These are phyloP conservation scores for Euphonia xanthogaster DNA, from an alignment of 2,797 vertebrate species.

Conservation along the genomic window DNA sequence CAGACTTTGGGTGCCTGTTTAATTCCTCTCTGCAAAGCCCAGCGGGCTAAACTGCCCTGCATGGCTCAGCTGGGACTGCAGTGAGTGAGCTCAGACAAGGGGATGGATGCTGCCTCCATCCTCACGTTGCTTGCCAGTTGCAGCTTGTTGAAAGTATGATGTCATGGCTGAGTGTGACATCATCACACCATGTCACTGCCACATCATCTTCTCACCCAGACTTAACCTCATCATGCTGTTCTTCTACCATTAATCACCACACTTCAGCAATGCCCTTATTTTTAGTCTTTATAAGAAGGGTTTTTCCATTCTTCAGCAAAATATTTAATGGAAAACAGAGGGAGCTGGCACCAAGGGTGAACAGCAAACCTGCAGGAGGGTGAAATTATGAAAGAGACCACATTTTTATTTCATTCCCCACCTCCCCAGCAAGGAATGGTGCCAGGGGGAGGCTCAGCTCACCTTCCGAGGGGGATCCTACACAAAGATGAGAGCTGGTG, in stretches of 20 bases:
- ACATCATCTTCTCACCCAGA: not conserved
- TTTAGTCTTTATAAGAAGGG: not conserved
- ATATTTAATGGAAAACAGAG: not conserved
- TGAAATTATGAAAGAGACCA: not conserved
- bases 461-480: constrained; percentile 46
- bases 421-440: not conserved
- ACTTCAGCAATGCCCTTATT: not conserved
- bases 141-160: not conserved
- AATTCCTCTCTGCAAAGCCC: not conserved
- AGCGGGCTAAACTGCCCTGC: not conserved
- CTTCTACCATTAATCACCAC: not conserved
- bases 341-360: not conserved
- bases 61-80: fast-evolving
- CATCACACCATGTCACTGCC: fast-evolving
- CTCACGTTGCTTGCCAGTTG: fast-evolving
- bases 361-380: not conserved
- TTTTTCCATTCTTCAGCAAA: not conserved
- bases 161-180: not conserved
- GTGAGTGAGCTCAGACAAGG: not conserved
- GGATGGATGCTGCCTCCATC: not conserved
- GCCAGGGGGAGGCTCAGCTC: not conserved
- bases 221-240: not conserved
- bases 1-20: not conserved
- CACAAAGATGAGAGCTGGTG: constrained; percentile 82
- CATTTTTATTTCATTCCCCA: not conserved